These are phyloP conservation scores for Myrmecobius fasciatus DNA, from an alignment of 2,113 vertebrate genomes.

Conservation along the genomic window DNA sequence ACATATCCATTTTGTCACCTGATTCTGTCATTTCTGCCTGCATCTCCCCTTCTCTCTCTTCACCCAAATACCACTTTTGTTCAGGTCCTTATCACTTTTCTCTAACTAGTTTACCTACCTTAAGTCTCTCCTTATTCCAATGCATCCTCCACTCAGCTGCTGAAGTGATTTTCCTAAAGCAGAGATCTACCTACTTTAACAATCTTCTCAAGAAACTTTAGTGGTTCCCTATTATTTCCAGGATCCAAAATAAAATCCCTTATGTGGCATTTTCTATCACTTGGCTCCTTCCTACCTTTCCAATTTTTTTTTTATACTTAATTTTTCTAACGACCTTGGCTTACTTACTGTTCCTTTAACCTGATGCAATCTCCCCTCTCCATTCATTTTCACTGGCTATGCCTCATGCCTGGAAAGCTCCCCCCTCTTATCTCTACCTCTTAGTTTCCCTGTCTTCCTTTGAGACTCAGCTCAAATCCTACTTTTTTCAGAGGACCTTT, in stretches of 20 bases:
- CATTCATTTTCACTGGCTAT: not conserved
- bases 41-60: not conserved
- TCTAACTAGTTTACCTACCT: not conserved
- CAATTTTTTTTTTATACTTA: not conserved
- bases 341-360: not conserved
- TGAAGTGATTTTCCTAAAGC: not conserved
- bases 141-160: not conserved
- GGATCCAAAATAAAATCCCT: not conserved
- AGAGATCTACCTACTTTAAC: too few relatives aligned
- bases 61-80: not conserved
- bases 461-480: not conserved
- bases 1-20: not conserved
- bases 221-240: not conserved
- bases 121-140: not conserved
- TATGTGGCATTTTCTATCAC: not conserved
- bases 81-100: not conserved
- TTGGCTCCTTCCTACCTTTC: not conserved
- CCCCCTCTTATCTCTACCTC: not conserved
- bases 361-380: not conserved
- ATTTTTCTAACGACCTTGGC: not conserved
- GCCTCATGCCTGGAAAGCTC: not conserved
- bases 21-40: not conserved
- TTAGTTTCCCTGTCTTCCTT: not conserved
- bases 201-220: not conserved
- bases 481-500: not conserved